phyloP scores from a whole-genome alignment of 2,888 invertebrate species.

The Ganaspis brasiliensis region DNA sequence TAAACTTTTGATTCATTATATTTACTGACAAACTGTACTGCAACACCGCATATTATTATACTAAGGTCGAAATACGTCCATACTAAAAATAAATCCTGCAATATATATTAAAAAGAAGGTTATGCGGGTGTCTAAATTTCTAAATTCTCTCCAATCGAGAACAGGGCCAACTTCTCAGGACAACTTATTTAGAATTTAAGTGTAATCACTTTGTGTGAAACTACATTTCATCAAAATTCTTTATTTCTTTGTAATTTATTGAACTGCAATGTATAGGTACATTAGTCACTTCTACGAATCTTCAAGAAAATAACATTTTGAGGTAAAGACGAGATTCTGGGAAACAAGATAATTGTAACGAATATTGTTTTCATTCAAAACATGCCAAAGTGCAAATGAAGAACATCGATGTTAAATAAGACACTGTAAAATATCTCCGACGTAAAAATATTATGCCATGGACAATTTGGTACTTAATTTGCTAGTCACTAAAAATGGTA shows the following conservation, averaged over 20 bases:
- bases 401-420: not conserved
- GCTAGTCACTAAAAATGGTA: constrained; percentile 19
- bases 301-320: not conserved
- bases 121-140: constrained; percentile 32
- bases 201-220: not conserved
- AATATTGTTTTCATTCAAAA: not conserved
- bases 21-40: not conserved
- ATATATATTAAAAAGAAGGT: constrained; percentile 25
- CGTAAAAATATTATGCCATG: not conserved
- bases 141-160: constrained; percentile 34
- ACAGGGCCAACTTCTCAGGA: constrained; percentile 20
- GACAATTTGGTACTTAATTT: constrained; percentile 16
- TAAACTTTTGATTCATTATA: constrained; percentile 4
- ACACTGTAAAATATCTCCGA: not conserved
- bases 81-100: constrained; percentile 22
- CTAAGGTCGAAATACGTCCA: constrained; percentile 8
- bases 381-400: not conserved
- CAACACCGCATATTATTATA: not conserved
- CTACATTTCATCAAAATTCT: not conserved
- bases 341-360: not conserved
- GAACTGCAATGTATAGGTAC: not conserved
- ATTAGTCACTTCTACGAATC: not conserved
- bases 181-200: not conserved
- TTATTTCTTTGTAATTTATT: not conserved
- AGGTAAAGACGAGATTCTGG: not conserved